Percentiles rank a stretch among this genome's conserved stretches.
Evolutionary conservation across 2,888 invertebrate genomes (phyloP).

Genomic region (Nineta flava): DNA sequence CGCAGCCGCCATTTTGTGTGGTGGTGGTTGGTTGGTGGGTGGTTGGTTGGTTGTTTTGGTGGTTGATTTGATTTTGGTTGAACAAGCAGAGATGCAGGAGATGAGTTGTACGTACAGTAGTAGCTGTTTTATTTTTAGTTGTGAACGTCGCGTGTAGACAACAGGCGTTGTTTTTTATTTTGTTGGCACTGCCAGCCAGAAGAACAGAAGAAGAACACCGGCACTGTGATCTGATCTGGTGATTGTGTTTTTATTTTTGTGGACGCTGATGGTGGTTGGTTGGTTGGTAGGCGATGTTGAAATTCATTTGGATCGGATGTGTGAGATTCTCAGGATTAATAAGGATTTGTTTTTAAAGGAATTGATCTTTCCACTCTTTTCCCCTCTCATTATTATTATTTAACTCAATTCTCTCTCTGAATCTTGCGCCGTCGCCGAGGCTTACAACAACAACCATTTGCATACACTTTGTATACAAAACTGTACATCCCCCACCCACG

Average conservation of each 20-base stretch:
- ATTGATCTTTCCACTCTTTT: too few species aligned
- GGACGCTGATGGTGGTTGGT: conserved; percentile 3
- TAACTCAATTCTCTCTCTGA: too few species aligned
- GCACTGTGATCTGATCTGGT: background rate
- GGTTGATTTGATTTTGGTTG: background rate
- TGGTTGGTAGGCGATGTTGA: conserved; percentile 15
- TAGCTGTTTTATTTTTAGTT: background rate
- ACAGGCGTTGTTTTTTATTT: conserved; percentile 4
- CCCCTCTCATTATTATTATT: too few species aligned
- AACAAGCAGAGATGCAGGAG: conserved; percentile 4
- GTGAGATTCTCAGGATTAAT: too few species aligned
- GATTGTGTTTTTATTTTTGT: background rate
- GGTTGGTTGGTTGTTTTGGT: too few species aligned
- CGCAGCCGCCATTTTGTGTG: background rate
- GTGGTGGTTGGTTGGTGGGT: background rate
- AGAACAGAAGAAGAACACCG: too few species aligned
- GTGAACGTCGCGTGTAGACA: conserved; percentile 3
- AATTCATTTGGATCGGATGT: conserved; percentile 14
- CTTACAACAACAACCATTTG: too few species aligned
- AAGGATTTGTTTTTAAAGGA: too few species aligned
- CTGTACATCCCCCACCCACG: too few species aligned
- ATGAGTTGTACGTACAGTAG: conserved; percentile 2
- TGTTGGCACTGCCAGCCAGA: background rate
- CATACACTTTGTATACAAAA: too few species aligned
- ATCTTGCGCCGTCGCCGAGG: too few species aligned